phyloP scores from a whole-genome alignment of 2,888 invertebrate species.

The Chrysotoxum bicinctum region DNA sequence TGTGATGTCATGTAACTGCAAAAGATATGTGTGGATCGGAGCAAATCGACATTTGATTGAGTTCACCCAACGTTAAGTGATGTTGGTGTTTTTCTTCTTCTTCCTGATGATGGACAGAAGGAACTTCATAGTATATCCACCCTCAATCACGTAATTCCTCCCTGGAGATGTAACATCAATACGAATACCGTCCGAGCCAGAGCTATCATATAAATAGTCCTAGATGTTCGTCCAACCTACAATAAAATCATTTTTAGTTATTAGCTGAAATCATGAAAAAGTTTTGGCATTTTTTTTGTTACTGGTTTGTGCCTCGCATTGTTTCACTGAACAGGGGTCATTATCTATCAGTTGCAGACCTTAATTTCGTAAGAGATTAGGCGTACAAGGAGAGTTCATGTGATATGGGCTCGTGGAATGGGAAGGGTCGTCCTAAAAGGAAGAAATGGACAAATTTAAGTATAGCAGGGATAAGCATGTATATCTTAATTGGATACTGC shows the following conservation, averaged over 20 bases:
- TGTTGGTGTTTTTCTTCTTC: conserved; percentile 27
- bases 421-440: too few relatives aligned
- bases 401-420: background rate
- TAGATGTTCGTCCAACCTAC: background rate
- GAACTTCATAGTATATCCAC: conserved; percentile 29
- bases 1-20: conserved; percentile 45
- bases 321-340: conserved; percentile 56
- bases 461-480: conserved; percentile 27
- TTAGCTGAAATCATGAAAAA: conserved; percentile 68
- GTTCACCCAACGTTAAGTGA: conserved; percentile 62
- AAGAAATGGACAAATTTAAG: conserved; percentile 28
- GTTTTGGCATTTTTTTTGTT: background rate
- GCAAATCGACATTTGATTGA: conserved; percentile 72
- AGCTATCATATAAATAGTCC: conserved; percentile 14
- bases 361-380: conserved; percentile 61
- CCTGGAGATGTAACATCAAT: conserved; percentile 57
- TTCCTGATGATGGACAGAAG: conserved; percentile 51
- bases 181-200: background rate
- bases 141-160: conserved; percentile 68
- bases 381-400: background rate
- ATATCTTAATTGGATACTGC: conserved; percentile 60
- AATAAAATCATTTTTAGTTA: conserved; percentile 73
- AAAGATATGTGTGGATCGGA: conserved; percentile 38
- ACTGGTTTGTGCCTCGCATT: conserved; percentile 41
- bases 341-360: conserved; percentile 68